phyloP scores from a whole-genome alignment of 1,140 invertebrate species.

The Babylonia areolata region DNA sequence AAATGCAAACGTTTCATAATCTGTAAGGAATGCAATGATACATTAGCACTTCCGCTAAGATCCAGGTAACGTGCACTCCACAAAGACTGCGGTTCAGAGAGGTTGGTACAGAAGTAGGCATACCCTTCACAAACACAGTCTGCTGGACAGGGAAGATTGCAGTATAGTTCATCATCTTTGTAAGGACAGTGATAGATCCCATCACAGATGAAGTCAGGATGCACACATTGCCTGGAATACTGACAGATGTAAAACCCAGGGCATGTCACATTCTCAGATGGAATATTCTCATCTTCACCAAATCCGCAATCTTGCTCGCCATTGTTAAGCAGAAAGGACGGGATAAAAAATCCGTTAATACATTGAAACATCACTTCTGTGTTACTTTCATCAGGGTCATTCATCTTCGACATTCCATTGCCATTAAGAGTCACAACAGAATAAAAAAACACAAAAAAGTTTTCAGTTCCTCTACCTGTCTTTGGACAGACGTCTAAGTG shows the following conservation, averaged over 20 bases:
- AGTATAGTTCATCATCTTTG: conserved; percentile 39
- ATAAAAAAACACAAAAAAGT: not conserved
- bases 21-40: not conserved
- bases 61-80: conserved; percentile 20
- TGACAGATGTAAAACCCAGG: conserved; percentile 28
- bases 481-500: not conserved
- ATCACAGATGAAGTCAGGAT: conserved; percentile 33
- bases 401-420: not conserved
- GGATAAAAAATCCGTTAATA: not conserved
- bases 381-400: not conserved
- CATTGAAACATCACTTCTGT: not conserved
- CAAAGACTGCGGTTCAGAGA: not conserved
- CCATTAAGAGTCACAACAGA: not conserved
- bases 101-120: conserved; percentile 22
- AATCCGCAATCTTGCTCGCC: not conserved
- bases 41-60: not conserved
- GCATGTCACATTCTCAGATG: not conserved
- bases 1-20: not conserved
- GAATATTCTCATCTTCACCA: conserved; percentile 14
- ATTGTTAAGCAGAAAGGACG: conserved; percentile 20
- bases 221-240: conserved; percentile 7
- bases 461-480: not conserved
- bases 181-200: conserved; percentile 37
- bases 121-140: conserved; percentile 35
- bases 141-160: conserved; percentile 22